phyloP scores from a whole-genome alignment of 2,888 invertebrate species.

The Artemia sinica region DNA sequence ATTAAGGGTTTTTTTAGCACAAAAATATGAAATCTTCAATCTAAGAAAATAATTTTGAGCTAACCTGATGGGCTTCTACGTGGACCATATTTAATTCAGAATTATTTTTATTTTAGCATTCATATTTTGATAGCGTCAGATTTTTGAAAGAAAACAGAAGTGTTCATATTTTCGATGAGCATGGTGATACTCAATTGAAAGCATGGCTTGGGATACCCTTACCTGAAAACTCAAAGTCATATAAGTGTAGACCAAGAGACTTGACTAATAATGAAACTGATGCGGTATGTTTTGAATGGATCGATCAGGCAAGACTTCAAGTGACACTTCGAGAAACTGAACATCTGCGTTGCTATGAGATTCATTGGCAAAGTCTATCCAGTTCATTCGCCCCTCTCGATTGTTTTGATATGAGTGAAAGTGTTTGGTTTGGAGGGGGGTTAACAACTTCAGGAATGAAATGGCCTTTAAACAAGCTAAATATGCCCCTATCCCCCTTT shows the following conservation, averaged over 20 bases:
- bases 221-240: slow-evolving; percentile 26
- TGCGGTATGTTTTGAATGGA: slow-evolving; percentile 65
- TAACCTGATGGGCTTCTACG: too few relatives aligned
- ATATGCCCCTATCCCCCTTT: slow-evolving; percentile 57
- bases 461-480: slow-evolving; percentile 64
- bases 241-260: slow-evolving; percentile 38
- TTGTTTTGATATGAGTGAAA: slow-evolving; percentile 54
- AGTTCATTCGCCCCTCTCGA: slow-evolving; percentile 52
- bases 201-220: slow-evolving; percentile 42
- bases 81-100: background rate
- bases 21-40: too few relatives aligned
- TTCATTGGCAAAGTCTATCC: slow-evolving; percentile 60
- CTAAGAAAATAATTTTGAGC: too few relatives aligned
- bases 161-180: slow-evolving; percentile 51
- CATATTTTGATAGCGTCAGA: slow-evolving; percentile 61
- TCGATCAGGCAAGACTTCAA: slow-evolving; percentile 51
- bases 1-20: too few relatives aligned
- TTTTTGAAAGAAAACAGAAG: slow-evolving; percentile 59
- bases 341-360: slow-evolving; percentile 54
- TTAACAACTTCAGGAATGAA: slow-evolving; percentile 54
- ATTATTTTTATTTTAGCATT: slow-evolving; percentile 36
- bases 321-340: slow-evolving; percentile 35
- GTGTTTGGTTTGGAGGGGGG: slow-evolving; percentile 25
- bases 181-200: slow-evolving; percentile 49
- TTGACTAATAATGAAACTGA: slow-evolving; percentile 36